These are phyloP conservation scores for Smittia sp. DNA, from an alignment of 2,888 invertebrate genomes.

Conservation along the genomic window DNA sequence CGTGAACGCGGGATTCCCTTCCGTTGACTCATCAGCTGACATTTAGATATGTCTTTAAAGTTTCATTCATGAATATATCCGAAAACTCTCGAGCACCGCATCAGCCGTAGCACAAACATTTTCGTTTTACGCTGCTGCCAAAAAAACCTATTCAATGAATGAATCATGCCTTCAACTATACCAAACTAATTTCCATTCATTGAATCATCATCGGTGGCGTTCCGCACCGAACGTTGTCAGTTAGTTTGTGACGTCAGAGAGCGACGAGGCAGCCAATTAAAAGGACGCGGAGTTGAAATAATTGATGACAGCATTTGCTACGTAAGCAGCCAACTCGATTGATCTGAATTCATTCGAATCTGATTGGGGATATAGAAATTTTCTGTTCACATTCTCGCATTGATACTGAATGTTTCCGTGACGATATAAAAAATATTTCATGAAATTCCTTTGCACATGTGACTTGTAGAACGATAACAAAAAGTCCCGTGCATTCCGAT, in stretches of 20 bases:
- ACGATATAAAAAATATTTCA: no score
- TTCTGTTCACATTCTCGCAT: no score
- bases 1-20: slow-evolving; percentile 38
- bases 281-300: no score
- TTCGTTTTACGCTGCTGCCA: not conserved
- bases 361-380: no score
- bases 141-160: slow-evolving; percentile 14
- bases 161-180: not conserved
- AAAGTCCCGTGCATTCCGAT: no score
- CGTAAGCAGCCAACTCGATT: no score
- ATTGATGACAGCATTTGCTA: no score
- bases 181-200: slow-evolving; percentile 9
- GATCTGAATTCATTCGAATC: no score
- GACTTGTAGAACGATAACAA: no score
- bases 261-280: no score
- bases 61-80: slow-evolving; percentile 16
- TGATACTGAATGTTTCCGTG: no score
- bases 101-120: not conserved
- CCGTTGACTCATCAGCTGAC: slow-evolving; percentile 20
- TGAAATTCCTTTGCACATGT: no score
- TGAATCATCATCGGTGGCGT: not conserved
- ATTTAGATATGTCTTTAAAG: slow-evolving; percentile 1
- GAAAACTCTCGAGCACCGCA: not conserved
- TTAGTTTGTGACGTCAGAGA: slow-evolving; percentile 2
- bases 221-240: not conserved